Evolutionary conservation across 1,140 invertebrate genomes (phyloP), one percentile per base, ranked within the genome.

Genomic region (Apis florea): DNA sequence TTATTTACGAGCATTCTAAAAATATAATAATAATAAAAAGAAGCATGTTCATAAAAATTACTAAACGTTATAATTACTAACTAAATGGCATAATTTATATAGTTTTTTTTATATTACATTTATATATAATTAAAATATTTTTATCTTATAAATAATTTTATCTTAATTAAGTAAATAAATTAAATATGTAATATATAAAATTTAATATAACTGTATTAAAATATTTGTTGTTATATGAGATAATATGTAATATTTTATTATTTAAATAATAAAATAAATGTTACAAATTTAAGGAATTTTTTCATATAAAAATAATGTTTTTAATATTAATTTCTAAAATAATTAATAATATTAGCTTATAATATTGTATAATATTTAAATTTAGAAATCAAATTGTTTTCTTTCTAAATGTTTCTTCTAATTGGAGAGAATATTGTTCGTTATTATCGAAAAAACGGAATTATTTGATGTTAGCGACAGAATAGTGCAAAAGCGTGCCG

Each of bases 361-460:
- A 47, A 47, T 11, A 24, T 47, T 9, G 54, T 24, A n/a, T 58
- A 13, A 40, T 1, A 47, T 13, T 56, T 72, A 26, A 72, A 72
- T 72, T 58, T 24, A 40, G 21, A 40, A 21, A 72, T 13, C 12
- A 12, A 47, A 26, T 15, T 6, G 31, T 53, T 19, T 72, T 53
- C 21, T n/a, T 26, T 11, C n/a, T 2, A 54, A 79, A 19, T 47
- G n/a, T 61, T 9, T 0, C 1, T 31, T 78, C 6, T 9, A 0
- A 59, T 59, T 70, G 19, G 54, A 17, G 24, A 15, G 51, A 10
- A n/a, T 26, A 47, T 21, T 12, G 10, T 12, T 59, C 70, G 70
- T 72, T 59, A 58, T 53, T 63, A 21, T 58, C 40, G 24, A 26
- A 51, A 12, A 78, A 63, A 64, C 58, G 26, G 26, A 63, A 63